Base-by-base conservation (phyloP, 2,797 vertebrate species). In the Pseudocheirus occidentalis region DNA sequence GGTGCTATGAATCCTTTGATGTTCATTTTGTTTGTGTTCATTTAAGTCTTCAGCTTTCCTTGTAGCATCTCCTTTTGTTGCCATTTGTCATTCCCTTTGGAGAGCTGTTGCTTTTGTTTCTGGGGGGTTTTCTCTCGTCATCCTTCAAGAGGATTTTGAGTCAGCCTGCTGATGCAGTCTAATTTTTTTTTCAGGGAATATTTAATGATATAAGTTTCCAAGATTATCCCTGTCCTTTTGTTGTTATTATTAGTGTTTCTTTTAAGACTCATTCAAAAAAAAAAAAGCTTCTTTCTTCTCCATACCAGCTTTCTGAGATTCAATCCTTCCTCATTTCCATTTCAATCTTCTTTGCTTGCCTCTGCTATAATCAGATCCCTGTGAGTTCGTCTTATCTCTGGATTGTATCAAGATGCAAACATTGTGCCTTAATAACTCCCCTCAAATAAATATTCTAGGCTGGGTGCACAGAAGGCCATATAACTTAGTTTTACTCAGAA, bases 71-170 rank as follows among this genome's bases (percentile, higher is more conserved):
- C 53, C 96, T 97, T 95, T 97, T 98, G 97, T 97, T 97, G 95
- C 98, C 97, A 95, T 98, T 97, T 97, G 97, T 98, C 98, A 98
- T 98, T 97, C 98, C 97, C 97, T 97, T 97, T 57, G 94, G 50
- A 93, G 97, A 98, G 93, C 62, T 96, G 96, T 97, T 96, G 91
- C 93, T 96, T 98, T 97, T 96, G 93, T 98, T 97, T 95, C n/a
- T 9, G 58, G 95, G 93, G 62, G 54, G 96, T 93, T 50, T 95
- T 95, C 55, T 95, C n/a, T 96, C 98, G 97, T 96, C 94, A 96
- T 96, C 97, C 57, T 97, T 96, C 94, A 95, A 98, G 94, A 40
- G 95, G 90, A 91, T 97, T 97, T 98, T 97, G 96, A 96, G 94
- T 90, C 55, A 91, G 96, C 96, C 93, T 97, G 93, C 93, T 95